Percentiles rank a stretch among this genome's conserved stretches.
These are phyloP conservation scores for Lanius collurio DNA, from an alignment of 2,113 vertebrate species.

Conservation along the genomic window DNA sequence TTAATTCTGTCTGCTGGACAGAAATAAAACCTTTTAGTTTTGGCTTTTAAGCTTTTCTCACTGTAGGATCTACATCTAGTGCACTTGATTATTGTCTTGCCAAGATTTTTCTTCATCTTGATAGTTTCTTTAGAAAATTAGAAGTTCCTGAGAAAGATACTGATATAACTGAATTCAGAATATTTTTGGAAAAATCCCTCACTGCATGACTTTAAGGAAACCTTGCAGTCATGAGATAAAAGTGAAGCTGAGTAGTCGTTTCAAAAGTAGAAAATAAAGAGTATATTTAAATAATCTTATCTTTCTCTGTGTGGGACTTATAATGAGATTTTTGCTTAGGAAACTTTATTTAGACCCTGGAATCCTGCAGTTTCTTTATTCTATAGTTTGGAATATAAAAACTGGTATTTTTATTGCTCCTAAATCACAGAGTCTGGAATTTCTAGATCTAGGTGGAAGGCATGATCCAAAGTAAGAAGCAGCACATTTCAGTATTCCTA, in stretches of 20 bases:
- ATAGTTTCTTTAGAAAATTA: not conserved
- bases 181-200: not conserved
- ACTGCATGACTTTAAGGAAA: not conserved
- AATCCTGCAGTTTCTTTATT: not conserved
- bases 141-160: not conserved
- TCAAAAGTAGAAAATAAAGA: not conserved
- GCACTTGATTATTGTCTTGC: not conserved
- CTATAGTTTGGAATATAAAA: not conserved
- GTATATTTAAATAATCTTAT: not conserved
- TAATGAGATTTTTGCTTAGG: not conserved
- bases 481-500: not conserved
- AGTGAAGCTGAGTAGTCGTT: not conserved
- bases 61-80: not conserved
- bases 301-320: not conserved
- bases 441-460: not conserved
- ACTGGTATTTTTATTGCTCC: not conserved
- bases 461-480: not conserved
- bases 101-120: not conserved
- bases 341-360: not conserved
- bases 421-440: not conserved
- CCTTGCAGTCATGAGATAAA: not conserved
- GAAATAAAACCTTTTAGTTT: not conserved
- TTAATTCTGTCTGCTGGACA: not conserved
- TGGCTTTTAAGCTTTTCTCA: not conserved
- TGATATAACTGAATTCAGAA: not conserved